Base-by-base conservation (phyloP, 2,797 vertebrate species). In the Hoplostethus mediterraneus region DNA sequence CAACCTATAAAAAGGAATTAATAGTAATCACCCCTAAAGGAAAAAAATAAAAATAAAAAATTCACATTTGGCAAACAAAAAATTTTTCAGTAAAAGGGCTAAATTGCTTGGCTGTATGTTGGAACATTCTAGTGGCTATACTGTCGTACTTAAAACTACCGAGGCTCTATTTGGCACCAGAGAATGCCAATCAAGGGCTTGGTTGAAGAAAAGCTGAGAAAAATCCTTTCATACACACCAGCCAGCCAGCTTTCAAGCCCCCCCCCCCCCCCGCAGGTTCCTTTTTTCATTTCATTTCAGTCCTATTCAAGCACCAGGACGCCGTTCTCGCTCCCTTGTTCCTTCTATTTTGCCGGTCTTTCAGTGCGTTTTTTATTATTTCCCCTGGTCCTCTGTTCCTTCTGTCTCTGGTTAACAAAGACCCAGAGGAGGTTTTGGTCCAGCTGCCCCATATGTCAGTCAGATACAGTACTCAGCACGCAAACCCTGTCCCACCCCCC, bases 401-500 rank as follows among this genome's bases (percentile, higher is more conserved):
- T 84, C 82, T 80, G 57, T 68, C 70, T 73, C 62, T 68, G 64
- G 59, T 75, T 47, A 72, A 82, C 81, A 88, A 90, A 87, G 79
- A 71, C 79, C 61, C 78, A 21, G 71, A 62, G 69, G 84, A 81
- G 74, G 71, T 54, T 71, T 82, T 49, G 71, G 67, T 82, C 78
- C 82, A 81, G 83, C 83, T 87, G 87, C 55, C 75, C 64, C 66
- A 68, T 86, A 65, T 83, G 65, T 76, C 81, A 71, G 36, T 87
- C 74, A 73, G 57, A 81, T 81, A 81, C 75, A 80, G 79, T 65
- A 73, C 54, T 80, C 36, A 82, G 53, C 25, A 30, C 42, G 81
- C 28, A 58, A 74, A 60, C 62, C 67, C 74, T 7, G 52, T 79
- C 53, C 72, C 73, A 33, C 51, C 67, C 52, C 16, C 31, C 63